Percentiles rank a stretch among this genome's conserved stretches.
Evolutionary conservation across 2,797 vertebrate species (phyloP).

Genomic region (Sebastes flavidus): DNA sequence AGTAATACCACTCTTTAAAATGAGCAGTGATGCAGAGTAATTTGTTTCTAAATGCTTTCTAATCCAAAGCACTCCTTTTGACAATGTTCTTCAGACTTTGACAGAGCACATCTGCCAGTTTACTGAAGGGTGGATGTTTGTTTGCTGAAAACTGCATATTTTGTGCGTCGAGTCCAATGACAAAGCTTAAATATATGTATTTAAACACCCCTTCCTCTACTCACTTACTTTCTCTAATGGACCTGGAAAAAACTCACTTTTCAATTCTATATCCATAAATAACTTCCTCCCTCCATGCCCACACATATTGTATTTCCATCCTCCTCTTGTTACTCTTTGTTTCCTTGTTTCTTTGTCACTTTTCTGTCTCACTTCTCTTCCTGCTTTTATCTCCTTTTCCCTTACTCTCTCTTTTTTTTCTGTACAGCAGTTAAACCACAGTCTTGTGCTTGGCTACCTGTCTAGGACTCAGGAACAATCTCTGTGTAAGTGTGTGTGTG

Average conservation of each 20-base stretch:
- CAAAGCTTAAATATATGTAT: neutral
- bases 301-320: constrained; percentile 1
- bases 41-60: neutral
- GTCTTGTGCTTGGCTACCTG: neutral
- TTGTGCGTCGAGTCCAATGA: neutral
- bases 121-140: neutral
- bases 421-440: neutral
- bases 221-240: neutral
- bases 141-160: neutral
- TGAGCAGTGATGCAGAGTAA: neutral
- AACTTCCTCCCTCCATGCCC: constrained; percentile 6
- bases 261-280: constrained; percentile 16
- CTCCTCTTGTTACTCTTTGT: neutral
- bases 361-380: neutral
- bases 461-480: neutral
- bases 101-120: neutral
- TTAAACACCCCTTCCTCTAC: neutral
- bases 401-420: neutral
- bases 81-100: neutral
- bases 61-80: neutral
- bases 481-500: neutral
- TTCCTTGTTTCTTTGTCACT: constrained; percentile 10
- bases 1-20: no score
- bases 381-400: neutral
- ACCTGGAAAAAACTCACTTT: constrained; percentile 2